Base-by-base conservation (phyloP, 2,888 invertebrate species). In the Pherbina coryleti region DNA sequence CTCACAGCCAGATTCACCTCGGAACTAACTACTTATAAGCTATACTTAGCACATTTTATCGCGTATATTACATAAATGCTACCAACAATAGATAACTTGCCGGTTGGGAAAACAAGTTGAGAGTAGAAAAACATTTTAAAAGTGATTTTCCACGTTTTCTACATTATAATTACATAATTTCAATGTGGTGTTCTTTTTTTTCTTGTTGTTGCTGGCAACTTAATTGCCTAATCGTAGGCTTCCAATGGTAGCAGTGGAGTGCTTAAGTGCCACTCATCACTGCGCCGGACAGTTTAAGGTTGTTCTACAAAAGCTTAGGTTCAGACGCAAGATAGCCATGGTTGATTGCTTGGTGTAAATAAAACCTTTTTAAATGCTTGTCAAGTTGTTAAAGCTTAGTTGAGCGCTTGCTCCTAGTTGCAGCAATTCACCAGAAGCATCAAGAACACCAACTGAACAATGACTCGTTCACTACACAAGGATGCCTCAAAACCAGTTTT, bases 361-460 rank as follows among this genome's bases (percentile, higher is more conserved):
- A 86, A 86, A 85, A 86, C 82, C 86, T 84, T 86, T 86, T 83
- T 86, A 87, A 87, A 85, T 84, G 86, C 83, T 86, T 87, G 87
- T 87, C 87, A 85, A 84, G 84, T 82, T 78, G 70, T 78, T 80
- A 79, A 79, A 79, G 60, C 19, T 62, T 64, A 62, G 73, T 74
- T 74, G 62, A 74, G 64, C 57, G 72, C 51, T 49, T 53, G 49
- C 73, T 62, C 34, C 71, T 55, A 14, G 49, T 70, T 70, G 28
- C 14, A 70, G 31, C 14, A 14, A 34, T 66, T 22, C 11, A 69
- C 22, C 25, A 62, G 49, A 17, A 9, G 28, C 73, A n/a, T 11
- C 73, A 74, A 28, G 19, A 31, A 31, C 73, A 64, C 19, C 64
- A 44, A 49, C 22, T 11, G 7, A 57, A 72, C 57, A 25, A 60